phyloP scores from a whole-genome alignment of 2,113 vertebrate species.

The Tringa solitaria region DNA sequence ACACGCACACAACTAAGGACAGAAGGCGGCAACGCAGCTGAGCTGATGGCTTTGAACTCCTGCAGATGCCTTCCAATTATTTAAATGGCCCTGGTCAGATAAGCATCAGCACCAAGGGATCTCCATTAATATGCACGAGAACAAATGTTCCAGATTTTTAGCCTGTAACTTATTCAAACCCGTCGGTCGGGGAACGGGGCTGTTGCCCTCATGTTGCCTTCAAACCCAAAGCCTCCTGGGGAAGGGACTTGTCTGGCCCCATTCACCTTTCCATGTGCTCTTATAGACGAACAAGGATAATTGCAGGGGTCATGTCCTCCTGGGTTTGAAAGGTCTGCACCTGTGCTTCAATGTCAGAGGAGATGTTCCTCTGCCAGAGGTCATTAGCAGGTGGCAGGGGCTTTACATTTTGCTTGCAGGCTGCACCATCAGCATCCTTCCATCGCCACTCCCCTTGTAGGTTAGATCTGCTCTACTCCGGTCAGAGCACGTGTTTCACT shows the following conservation, averaged over 20 bases:
- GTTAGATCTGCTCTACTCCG: fast-evolving
- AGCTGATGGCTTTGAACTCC: background rate
- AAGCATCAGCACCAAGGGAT: slow-evolving; percentile 14
- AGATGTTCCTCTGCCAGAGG: background rate
- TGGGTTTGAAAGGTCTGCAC: background rate
- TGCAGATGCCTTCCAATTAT: background rate
- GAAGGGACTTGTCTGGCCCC: background rate
- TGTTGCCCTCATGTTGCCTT: background rate
- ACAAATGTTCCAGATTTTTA: slow-evolving; percentile 1
- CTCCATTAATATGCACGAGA: background rate
- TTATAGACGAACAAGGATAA: background rate
- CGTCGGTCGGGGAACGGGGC: background rate
- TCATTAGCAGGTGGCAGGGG: background rate
- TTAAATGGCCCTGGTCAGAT: slow-evolving; percentile 5
- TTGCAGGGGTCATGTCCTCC: too few species aligned
- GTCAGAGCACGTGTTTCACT: fast-evolving
- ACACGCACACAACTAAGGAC: background rate
- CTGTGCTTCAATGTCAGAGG: background rate
- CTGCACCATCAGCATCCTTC: background rate
- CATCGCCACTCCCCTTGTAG: fast-evolving
- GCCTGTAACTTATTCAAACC: background rate
- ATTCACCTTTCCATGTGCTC: fast-evolving
- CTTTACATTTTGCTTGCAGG: background rate
- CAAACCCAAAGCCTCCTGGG: fast-evolving
- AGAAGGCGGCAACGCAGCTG: background rate